Percentiles rank a stretch among this genome's conserved stretches.
Evolutionary conservation across 2,113 vertebrate species (phyloP).

Genomic region (Actenoides lindsayi): DNA sequence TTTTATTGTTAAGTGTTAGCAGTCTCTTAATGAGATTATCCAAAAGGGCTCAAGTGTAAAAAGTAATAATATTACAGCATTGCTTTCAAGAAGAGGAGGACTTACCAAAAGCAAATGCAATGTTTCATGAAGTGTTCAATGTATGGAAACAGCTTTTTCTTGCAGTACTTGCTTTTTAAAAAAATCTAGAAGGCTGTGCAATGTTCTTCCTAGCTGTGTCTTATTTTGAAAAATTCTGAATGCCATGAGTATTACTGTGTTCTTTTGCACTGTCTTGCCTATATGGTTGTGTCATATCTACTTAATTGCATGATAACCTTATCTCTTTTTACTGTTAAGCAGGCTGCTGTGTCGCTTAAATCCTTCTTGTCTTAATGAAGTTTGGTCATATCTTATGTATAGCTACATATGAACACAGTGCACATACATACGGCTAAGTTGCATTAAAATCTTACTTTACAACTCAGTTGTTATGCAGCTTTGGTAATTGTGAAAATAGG

Average conservation of each 20-base stretch:
- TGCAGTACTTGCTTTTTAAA: not conserved
- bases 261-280: not conserved
- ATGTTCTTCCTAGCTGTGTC: not conserved
- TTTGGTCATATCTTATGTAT: not conserved
- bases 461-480: not conserved
- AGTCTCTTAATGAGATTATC: not conserved
- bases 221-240: not conserved
- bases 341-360: not conserved
- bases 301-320: not conserved
- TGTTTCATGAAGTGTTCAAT: not conserved
- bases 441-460: not conserved
- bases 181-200: not conserved
- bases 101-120: not conserved
- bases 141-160: not conserved
- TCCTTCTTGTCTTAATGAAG: not conserved
- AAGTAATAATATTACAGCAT: not conserved
- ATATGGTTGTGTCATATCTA: not conserved
- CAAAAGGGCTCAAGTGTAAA: not conserved
- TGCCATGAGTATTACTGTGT: not conserved
- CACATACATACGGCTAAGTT: accelerated
- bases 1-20: not conserved
- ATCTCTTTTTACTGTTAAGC: not conserved
- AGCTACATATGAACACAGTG: not conserved
- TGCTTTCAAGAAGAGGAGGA: not conserved
- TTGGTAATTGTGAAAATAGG: not conserved